phyloP scores from a whole-genome alignment of 2,113 vertebrate species.

The Daboia siamensis region DNA sequence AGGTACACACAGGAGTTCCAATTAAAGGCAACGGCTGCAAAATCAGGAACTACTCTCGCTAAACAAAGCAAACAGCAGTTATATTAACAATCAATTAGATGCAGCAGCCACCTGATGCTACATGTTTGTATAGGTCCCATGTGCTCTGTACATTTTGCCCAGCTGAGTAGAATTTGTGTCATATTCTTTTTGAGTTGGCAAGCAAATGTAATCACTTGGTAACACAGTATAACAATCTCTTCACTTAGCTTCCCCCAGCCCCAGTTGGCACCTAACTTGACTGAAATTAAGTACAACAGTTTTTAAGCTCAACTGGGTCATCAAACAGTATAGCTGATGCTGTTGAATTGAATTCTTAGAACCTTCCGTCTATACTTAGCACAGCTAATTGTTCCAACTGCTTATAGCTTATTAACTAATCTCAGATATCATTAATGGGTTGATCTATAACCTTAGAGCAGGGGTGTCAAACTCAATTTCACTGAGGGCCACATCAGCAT shows the following conservation, averaged over 20 bases:
- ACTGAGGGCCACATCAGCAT: too few species aligned
- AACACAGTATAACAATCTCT: background rate
- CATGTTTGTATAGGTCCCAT: constrained; percentile 38
- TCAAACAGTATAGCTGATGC: constrained; percentile 49
- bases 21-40: constrained; percentile 36
- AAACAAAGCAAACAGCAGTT: constrained; percentile 45
- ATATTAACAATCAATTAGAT: constrained; percentile 65
- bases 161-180: constrained; percentile 31
- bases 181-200: constrained; percentile 16
- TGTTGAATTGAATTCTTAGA: constrained; percentile 64
- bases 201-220: constrained; percentile 31
- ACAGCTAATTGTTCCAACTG: constrained; percentile 43
- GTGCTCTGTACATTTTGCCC: constrained; percentile 38
- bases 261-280: constrained; percentile 47
- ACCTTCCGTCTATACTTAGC: constrained; percentile 68
- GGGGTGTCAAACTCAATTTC: too few species aligned
- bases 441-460: constrained; percentile 53
- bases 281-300: constrained; percentile 50
- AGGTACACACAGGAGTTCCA: constrained; percentile 36
- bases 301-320: constrained; percentile 61
- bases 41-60: constrained; percentile 39
- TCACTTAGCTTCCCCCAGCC: constrained; percentile 19
- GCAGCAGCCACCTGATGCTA: constrained; percentile 59
- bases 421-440: constrained; percentile 55
- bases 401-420: constrained; percentile 57